A percentile compares a stretch with the other conserved stretches of the same genome.
phyloP scores from a whole-genome alignment of 2,888 invertebrate genomes.

The Lepidocyrtinus sp. region DNA sequence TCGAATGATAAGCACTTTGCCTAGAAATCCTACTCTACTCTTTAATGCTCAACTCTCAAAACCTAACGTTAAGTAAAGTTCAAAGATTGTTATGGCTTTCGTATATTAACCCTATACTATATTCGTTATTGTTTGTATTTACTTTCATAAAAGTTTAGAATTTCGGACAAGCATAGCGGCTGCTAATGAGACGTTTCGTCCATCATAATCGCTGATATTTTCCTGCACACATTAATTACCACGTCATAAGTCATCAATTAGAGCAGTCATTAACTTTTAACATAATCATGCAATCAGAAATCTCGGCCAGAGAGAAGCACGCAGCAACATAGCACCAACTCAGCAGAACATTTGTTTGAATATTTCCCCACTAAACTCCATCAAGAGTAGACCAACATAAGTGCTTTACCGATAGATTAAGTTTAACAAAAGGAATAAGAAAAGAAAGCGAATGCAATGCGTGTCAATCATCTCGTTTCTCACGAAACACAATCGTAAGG shows the following conservation, averaged over 20 bases:
- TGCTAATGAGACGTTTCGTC: conserved; percentile 16
- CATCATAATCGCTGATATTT: conserved; percentile 10
- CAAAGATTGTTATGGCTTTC: too few species aligned
- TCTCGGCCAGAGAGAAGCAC: not conserved
- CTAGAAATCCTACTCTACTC: not conserved
- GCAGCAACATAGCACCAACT: too few species aligned
- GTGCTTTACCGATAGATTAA: too few species aligned
- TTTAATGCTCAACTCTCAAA: not conserved
- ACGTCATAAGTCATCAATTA: conserved; percentile 16
- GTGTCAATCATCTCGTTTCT: not conserved
- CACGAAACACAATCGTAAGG: not conserved
- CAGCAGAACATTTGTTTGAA: too few species aligned
- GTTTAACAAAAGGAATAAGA: not conserved
- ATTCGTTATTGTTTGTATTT: conserved; percentile 14
- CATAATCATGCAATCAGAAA: conserved; percentile 14
- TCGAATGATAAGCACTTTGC: not conserved
- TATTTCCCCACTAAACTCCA: too few species aligned
- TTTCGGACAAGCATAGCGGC: not conserved
- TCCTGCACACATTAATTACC: conserved; percentile 16
- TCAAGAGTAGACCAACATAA: too few species aligned
- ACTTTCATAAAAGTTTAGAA: not conserved
- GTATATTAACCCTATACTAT: too few species aligned
- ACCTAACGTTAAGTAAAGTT: not conserved
- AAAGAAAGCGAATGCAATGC: not conserved
- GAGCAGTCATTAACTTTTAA: conserved; percentile 14